Evolutionary conservation across 1,140 invertebrate species (phyloP).

Genomic region (Mya arenaria): DNA sequence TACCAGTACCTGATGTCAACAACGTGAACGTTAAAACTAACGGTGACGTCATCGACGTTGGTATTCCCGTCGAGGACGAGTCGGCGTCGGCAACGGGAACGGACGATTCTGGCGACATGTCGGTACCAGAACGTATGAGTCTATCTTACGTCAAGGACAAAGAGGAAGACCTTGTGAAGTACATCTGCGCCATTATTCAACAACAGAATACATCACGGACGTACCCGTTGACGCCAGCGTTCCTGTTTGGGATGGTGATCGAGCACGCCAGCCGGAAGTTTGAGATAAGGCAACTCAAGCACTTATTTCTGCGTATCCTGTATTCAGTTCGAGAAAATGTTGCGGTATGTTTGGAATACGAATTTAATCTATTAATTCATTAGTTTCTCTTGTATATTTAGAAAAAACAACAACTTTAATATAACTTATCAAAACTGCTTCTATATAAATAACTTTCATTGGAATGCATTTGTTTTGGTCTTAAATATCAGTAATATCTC

Average conservation of each 20-base stretch:
- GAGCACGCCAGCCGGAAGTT: constrained; percentile 69
- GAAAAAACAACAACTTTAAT: too few species aligned
- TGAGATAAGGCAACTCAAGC: constrained; percentile 61
- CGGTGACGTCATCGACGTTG: constrained; percentile 36
- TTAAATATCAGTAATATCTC: too few species aligned
- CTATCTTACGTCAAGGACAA: constrained; percentile 70
- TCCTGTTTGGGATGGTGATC: constrained; percentile 68
- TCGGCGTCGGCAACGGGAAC: constrained; percentile 55
- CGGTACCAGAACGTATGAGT: constrained; percentile 60
- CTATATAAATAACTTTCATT: background rate
- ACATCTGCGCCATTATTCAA: constrained; percentile 65
- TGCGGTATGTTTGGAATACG: constrained; percentile 62
- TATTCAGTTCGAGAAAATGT: constrained; percentile 65
- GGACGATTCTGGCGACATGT: constrained; percentile 55
- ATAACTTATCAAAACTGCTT: too few species aligned
- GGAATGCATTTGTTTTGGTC: too few species aligned
- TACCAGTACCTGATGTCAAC: constrained; percentile 45
- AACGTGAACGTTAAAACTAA: constrained; percentile 2
- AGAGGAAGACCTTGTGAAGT: constrained; percentile 72
- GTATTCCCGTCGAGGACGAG: constrained; percentile 46
- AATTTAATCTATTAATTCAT: background rate
- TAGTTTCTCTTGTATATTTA: too few species aligned
- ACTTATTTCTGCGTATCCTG: constrained; percentile 67
- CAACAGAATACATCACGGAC: constrained; percentile 54
- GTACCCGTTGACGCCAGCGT: constrained; percentile 68